A percentile compares a stretch with the other conserved stretches of the same genome.
These are phyloP conservation scores for Prionace glauca DNA, from an alignment of 2,797 vertebrate genomes.

Conservation along the genomic window DNA sequence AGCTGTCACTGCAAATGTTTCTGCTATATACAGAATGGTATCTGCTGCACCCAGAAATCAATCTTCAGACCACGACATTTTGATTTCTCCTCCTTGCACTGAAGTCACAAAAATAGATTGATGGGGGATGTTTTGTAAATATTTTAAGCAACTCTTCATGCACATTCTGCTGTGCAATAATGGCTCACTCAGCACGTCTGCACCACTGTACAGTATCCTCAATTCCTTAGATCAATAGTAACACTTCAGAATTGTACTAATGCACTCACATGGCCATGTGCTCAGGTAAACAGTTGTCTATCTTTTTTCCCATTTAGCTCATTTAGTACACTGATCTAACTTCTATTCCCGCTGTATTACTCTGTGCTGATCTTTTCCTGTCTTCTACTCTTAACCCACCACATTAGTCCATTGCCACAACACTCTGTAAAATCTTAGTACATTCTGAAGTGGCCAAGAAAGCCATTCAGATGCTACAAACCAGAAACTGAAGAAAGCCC, in stretches of 20 bases:
- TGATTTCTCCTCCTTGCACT: not conserved
- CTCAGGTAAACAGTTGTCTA: not conserved
- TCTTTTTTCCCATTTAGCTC: not conserved
- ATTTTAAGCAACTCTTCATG: not conserved
- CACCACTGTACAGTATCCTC: not conserved
- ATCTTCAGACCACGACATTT: conserved; percentile 30
- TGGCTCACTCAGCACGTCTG: not conserved
- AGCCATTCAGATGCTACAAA: not conserved
- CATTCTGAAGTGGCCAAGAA: not conserved
- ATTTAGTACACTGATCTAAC: not conserved
- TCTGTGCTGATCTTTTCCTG: not conserved
- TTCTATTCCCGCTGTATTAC: not conserved
- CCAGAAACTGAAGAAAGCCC: not conserved
- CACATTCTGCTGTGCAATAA: not conserved
- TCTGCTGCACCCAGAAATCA: conserved; percentile 25
- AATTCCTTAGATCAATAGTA: not conserved
- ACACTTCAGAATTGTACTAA: not conserved
- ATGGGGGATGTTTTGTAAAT: not conserved
- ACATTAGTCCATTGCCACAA: not conserved
- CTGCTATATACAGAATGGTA: conserved; percentile 26
- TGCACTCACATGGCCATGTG: not conserved
- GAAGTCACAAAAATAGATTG: conserved; percentile 25
- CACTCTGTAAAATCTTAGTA: not conserved
- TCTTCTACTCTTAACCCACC: not conserved
- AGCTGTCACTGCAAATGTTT: conserved; percentile 32